Percentiles rank a stretch among this genome's conserved stretches.
phyloP scores from a whole-genome alignment of 2,888 invertebrate species.

The Choristoneura rosaceana region DNA sequence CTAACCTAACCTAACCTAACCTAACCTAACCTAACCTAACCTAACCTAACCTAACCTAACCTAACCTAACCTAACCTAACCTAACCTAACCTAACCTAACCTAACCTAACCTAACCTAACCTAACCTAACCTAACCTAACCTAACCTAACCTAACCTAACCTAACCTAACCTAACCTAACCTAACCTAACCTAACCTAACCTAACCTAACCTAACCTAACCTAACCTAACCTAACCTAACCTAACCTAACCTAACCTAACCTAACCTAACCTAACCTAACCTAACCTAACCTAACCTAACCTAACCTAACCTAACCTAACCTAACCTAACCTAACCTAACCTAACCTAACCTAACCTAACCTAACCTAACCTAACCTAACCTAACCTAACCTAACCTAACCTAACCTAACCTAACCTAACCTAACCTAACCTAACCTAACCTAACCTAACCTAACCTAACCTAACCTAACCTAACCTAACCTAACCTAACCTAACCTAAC shows the following conservation, averaged over 20 bases:
- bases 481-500: background rate
- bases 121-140: slow-evolving; percentile 42
- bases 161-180: slow-evolving; percentile 43
- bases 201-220: slow-evolving; percentile 40
- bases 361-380: too few species aligned
- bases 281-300: slow-evolving; percentile 45
- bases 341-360: background rate
- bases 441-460: too few species aligned
- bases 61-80: slow-evolving; percentile 43
- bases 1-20: slow-evolving; percentile 45
- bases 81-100: slow-evolving; percentile 43
- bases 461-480: too few species aligned
- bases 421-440: too few species aligned
- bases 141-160: slow-evolving; percentile 41
- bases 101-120: slow-evolving; percentile 43
- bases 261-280: slow-evolving; percentile 43
- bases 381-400: background rate
- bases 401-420: too few species aligned
- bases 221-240: slow-evolving; percentile 37
- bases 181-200: slow-evolving; percentile 39
- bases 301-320: slow-evolving; percentile 42
- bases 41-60: slow-evolving; percentile 44
- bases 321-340: background rate
- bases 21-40: slow-evolving; percentile 43
- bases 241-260: slow-evolving; percentile 40